Percentiles rank a stretch among this genome's conserved stretches.
Conservation (phyloP, 2,797 vertebrate species). For the Spinus pinus region DNA sequence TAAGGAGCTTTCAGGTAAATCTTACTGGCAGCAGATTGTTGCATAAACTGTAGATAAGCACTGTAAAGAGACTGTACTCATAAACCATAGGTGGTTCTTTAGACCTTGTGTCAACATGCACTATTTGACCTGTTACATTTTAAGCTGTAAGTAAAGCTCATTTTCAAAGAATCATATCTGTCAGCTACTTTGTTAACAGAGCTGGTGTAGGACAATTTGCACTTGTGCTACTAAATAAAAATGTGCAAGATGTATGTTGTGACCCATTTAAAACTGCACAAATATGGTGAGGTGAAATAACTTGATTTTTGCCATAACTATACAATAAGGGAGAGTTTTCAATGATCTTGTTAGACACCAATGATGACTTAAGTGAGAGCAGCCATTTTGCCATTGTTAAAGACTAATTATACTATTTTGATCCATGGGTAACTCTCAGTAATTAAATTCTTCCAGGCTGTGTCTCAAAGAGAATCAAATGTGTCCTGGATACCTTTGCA, state of each 20-base stretch:
- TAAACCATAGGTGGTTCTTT: background rate
- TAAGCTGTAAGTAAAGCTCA: background rate
- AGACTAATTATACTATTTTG: background rate
- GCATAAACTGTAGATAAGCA: background rate
- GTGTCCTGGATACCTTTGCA: background rate
- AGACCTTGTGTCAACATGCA: background rate
- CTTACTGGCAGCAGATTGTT: background rate
- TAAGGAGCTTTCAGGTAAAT: background rate
- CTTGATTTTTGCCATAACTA: background rate
- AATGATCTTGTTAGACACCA: background rate
- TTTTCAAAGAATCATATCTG: background rate
- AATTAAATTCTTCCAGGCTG: background rate
- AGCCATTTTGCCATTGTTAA: background rate
- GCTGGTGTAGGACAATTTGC: background rate
- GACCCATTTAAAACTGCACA: background rate
- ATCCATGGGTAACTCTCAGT: background rate
- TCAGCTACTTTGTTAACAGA: background rate
- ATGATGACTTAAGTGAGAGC: background rate
- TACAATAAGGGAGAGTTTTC: background rate
- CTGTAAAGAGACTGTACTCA: no score
- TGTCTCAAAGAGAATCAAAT: background rate
- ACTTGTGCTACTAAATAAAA: background rate
- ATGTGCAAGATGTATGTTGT: background rate
- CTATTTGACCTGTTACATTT: background rate
- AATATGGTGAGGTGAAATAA: background rate